These are phyloP conservation scores for Arvicanthis niloticus DNA, from an alignment of 2,113 vertebrate species.

Conservation along the genomic window DNA sequence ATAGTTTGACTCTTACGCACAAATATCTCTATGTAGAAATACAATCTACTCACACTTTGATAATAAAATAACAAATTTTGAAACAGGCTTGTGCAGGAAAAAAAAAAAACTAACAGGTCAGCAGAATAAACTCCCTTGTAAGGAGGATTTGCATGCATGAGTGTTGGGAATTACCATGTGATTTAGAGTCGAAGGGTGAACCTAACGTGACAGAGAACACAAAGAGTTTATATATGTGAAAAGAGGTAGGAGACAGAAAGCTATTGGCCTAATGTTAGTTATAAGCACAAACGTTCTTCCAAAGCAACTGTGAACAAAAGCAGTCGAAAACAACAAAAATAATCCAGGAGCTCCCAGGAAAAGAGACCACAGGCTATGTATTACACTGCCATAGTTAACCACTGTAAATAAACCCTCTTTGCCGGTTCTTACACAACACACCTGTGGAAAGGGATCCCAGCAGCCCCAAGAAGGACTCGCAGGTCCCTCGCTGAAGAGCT, in stretches of 20 bases:
- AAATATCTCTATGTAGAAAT: neutral
- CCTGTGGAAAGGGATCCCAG: neutral
- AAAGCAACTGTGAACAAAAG: constrained; percentile 13
- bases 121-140: neutral
- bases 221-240: neutral
- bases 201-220: neutral
- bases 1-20: neutral
- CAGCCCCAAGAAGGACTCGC: constrained; percentile 11
- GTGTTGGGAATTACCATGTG: neutral
- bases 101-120: neutral
- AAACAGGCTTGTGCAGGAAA: neutral
- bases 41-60: neutral
- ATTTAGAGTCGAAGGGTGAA: neutral
- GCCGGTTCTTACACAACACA: neutral
- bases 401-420: neutral
- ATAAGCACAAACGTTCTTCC: constrained; percentile 25
- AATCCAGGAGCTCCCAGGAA: neutral
- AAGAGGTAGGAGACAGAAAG: neutral
- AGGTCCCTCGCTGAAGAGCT: constrained; percentile 68
- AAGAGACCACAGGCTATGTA: neutral
- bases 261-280: constrained; percentile 9
- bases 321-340: neutral
- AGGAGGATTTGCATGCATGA: neutral
- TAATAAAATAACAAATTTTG: constrained; percentile 1
- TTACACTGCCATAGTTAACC: neutral